These are phyloP conservation scores for Ecliptopera silaceata DNA, from an alignment of 2,888 invertebrate genomes.

Conservation along the genomic window DNA sequence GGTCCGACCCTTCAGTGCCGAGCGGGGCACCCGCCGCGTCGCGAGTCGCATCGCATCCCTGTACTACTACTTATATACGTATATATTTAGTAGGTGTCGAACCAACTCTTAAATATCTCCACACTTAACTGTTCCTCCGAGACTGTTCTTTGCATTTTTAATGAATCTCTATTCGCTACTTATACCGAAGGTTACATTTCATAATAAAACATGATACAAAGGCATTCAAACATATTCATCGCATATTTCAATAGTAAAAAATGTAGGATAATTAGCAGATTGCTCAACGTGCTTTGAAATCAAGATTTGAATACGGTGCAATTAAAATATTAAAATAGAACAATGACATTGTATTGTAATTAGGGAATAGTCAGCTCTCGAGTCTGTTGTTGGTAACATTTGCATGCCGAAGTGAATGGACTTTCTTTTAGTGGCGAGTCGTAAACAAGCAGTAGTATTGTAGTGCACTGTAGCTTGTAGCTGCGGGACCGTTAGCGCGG, in stretches of 20 bases:
- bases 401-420: conserved; percentile 40
- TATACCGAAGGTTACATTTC: background rate
- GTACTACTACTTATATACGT: too few relatives aligned
- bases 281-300: conserved; percentile 26
- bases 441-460: conserved; percentile 20
- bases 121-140: background rate
- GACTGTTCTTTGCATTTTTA: background rate
- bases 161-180: background rate
- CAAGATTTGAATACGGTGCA: conserved; percentile 29
- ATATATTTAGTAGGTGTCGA: background rate
- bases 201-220: conserved; percentile 9
- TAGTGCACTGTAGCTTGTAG: too few relatives aligned
- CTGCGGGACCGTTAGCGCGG: too few relatives aligned
- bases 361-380: conserved; percentile 19
- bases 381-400: background rate
- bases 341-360: conserved; percentile 38
- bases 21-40: too few relatives aligned
- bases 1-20: conserved; percentile 4
- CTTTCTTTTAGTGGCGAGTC: conserved; percentile 40
- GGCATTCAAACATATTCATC: conserved; percentile 12
- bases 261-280: conserved; percentile 35
- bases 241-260: conserved; percentile 20
- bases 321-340: conserved; percentile 32
- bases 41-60: too few relatives aligned
- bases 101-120: background rate